A percentile compares a stretch with the other conserved stretches of the same genome.
Conservation (phyloP, 64 coral and sea anemone species). For the Dendronephthya gigantea region DNA sequence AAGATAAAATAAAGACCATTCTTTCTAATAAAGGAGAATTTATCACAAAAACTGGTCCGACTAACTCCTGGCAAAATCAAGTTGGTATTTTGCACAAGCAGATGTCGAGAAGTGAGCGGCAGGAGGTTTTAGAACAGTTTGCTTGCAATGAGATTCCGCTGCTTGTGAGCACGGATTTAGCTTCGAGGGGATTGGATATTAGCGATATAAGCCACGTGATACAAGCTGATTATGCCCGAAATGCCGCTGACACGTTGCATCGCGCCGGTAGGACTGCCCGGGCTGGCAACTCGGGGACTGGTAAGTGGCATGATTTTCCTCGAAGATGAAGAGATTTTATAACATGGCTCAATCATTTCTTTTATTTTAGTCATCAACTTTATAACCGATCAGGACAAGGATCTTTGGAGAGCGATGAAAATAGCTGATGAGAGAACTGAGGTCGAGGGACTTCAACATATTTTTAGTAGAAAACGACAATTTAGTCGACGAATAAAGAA, state of each 20-base stretch:
- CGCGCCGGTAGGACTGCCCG: constrained; percentile 79
- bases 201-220: constrained; percentile 81
- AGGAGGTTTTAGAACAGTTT: neutral
- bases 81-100: neutral
- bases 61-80: neutral
- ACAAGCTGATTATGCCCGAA: constrained; percentile 82
- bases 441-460: constrained; percentile 34
- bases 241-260: constrained; percentile 65
- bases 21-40: neutral
- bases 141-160: constrained; percentile 19
- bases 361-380: constrained; percentile 61
- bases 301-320: constrained; percentile 10
- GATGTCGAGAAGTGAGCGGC: neutral
- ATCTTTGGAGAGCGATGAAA: constrained; percentile 49
- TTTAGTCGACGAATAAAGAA: constrained; percentile 65
- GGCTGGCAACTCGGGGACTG: constrained; percentile 60
- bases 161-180: constrained; percentile 82
- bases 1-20: neutral
- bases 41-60: neutral
- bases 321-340: neutral
- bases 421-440: constrained; percentile 14
- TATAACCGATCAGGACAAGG: constrained; percentile 56
- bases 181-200: constrained; percentile 80
- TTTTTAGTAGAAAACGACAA: constrained; percentile 73
- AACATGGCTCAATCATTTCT: neutral